These are phyloP conservation scores for Thecocarcelia acutangulata DNA, from an alignment of 2,888 invertebrate species.

Conservation along the genomic window DNA sequence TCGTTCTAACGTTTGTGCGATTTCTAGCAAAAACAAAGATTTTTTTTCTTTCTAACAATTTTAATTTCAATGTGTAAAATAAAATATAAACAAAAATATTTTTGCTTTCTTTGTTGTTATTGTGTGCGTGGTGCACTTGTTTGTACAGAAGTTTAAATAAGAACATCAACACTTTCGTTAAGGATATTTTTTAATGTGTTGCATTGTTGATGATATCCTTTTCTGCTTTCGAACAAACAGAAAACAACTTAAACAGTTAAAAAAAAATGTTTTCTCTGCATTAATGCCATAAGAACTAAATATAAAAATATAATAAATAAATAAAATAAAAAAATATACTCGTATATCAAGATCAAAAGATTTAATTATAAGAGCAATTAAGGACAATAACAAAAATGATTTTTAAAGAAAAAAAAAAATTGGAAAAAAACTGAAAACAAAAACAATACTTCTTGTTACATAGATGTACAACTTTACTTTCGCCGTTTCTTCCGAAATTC, in stretches of 20 bases:
- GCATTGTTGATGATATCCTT: constrained; percentile 47
- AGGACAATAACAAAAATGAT: too few relatives aligned
- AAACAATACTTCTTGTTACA: too few relatives aligned
- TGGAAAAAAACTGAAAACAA: too few relatives aligned
- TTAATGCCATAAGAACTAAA: background rate
- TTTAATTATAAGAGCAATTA: too few relatives aligned
- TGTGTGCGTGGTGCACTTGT: constrained; percentile 4
- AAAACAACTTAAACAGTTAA: constrained; percentile 2
- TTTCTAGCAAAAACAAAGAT: constrained; percentile 21
- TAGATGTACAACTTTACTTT: too few relatives aligned
- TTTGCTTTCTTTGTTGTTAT: constrained; percentile 15
- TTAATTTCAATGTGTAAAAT: constrained; percentile 49
- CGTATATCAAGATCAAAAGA: too few relatives aligned
- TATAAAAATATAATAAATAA: background rate
- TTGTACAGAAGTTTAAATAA: constrained; percentile 51
- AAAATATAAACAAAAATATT: constrained; percentile 3
- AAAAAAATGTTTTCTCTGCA: background rate
- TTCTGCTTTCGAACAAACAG: constrained; percentile 21
- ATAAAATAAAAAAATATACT: too few relatives aligned
- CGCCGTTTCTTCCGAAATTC: too few relatives aligned
- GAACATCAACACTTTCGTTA: constrained; percentile 55
- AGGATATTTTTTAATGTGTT: constrained; percentile 52
- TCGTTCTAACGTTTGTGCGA: constrained; percentile 28
- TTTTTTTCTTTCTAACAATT: constrained; percentile 13
- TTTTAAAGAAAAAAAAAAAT: too few relatives aligned